Evolutionary conservation across 2,113 vertebrate genomes (phyloP), one percentile per base, ranked within the genome.

Genomic region (Tichodroma muraria): DNA sequence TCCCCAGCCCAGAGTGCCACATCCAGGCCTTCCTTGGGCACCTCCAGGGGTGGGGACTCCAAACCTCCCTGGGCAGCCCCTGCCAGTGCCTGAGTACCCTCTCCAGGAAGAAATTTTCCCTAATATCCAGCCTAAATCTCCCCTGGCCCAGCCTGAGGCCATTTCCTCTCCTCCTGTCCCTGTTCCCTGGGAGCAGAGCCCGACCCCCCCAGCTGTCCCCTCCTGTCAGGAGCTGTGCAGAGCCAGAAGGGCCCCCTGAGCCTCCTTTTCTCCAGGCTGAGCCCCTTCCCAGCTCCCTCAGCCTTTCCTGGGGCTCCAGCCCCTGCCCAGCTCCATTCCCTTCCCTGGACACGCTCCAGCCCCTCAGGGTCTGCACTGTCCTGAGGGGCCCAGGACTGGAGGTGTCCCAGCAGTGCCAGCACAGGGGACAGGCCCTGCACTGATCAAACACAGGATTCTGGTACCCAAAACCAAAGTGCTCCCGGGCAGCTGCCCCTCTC

Each of bases 71-170:
- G 85, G 52, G 19, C 37, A 66, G 37, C 27, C 16, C 25, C 27
- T 80, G 0, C 28, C 68, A 57, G 2, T 0, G 50, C 31, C 52
- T 66, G 37, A 20, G 0, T 22, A 11, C 8, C 6, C 31, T 37
- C 59, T 72, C 37, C 31, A 37, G 2, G 25, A 0, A 4, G 40
- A 35, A 71, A 27, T 56, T 64, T 24, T 15, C 15, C 14, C 44
- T 18, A 2, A 3, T 71, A 15, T 25, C 16, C 57, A 30, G 2
- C 16, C 49, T 17, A 3, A 16, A 1, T 5, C 47, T 79, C 7
- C 40, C 49, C 59, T 64, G 42, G 57, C n/a, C 0, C 50, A 64
- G 25, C 25, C 0, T 42, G 59, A 65, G 52, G 76, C 42, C 9
- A 1, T 49, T 78, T 17, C 42, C 42, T 10, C 33, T 35, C 16